Conservation (phyloP, 2,113 vertebrate species). For the Holacanthus passer region DNA sequence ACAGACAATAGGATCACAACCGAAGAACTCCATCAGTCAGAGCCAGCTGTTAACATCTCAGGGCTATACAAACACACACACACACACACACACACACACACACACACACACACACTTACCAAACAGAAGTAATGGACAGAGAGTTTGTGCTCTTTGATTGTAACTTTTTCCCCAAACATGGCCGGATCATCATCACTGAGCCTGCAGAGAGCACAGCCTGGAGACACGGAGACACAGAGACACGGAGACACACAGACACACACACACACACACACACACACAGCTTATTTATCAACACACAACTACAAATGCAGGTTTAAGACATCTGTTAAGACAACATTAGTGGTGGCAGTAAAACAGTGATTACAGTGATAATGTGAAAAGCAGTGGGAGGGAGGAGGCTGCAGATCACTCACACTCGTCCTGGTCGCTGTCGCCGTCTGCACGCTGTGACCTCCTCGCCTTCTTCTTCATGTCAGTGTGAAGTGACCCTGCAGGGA, state of each 20-base stretch:
- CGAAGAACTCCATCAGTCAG: too few relatives aligned
- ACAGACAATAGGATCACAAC: background rate
- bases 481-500: slow-evolving; percentile 9
- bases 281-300: too few relatives aligned
- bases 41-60: background rate
- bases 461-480: slow-evolving; percentile 57
- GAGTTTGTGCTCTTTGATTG: slow-evolving; percentile 84
- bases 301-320: background rate
- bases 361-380: background rate
- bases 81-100: background rate
- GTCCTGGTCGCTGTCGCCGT: background rate
- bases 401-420: slow-evolving; percentile 52
- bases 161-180: slow-evolving; percentile 93
- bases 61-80: too few relatives aligned
- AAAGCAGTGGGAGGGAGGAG: background rate
- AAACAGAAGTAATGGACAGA: slow-evolving; percentile 96
- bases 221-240: slow-evolving; percentile 8
- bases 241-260: background rate
- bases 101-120: slow-evolving; percentile 79
- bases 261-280: background rate
- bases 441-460: background rate
- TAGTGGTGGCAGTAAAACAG: background rate
- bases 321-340: background rate
- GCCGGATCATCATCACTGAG: slow-evolving; percentile 89
- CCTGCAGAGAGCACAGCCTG: slow-evolving; percentile 92